These are phyloP conservation scores for Holocentrus rufus DNA, from an alignment of 2,797 vertebrate species.

Conservation along the genomic window DNA sequence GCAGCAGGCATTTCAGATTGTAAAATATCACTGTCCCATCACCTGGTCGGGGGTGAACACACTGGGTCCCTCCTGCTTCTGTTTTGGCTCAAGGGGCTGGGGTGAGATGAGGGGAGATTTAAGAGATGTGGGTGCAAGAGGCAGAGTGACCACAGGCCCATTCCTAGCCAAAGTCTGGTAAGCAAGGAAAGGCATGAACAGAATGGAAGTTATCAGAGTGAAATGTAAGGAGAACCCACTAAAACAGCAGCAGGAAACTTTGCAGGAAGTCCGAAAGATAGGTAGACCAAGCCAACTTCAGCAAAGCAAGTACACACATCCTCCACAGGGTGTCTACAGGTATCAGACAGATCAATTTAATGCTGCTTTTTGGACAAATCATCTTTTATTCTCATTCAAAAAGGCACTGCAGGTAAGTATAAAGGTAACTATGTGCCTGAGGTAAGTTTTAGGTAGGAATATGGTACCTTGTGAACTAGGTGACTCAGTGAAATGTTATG, in stretches of 20 bases:
- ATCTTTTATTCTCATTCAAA: no score
- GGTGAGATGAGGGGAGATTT: slow-evolving; percentile 60
- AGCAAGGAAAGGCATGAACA: slow-evolving; percentile 58
- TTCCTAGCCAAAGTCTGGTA: slow-evolving; percentile 63
- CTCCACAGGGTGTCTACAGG: no score
- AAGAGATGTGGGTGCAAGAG: slow-evolving; percentile 58
- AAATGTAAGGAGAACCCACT: slow-evolving; percentile 12
- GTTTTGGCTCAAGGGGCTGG: slow-evolving; percentile 73
- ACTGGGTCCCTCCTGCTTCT: slow-evolving; percentile 64
- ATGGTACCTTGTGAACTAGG: no score
- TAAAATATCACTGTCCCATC: slow-evolving; percentile 43
- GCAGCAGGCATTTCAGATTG: neutral
- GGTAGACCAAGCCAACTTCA: neutral
- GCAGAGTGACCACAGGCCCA: slow-evolving; percentile 65
- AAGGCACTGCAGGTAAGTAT: no score
- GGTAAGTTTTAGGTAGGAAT: no score
- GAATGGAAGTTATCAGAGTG: slow-evolving; percentile 26
- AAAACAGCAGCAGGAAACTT: neutral
- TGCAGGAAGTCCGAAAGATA: neutral
- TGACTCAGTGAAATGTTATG: no score
- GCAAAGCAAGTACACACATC: neutral
- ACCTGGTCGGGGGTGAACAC: slow-evolving; percentile 80
- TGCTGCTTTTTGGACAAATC: no score
- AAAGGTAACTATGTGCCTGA: no score
- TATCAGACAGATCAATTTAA: no score